Percentiles rank a stretch among this genome's conserved stretches.
These are phyloP conservation scores for Eurytoma californica DNA, from an alignment of 2,888 invertebrate species.

Conservation along the genomic window DNA sequence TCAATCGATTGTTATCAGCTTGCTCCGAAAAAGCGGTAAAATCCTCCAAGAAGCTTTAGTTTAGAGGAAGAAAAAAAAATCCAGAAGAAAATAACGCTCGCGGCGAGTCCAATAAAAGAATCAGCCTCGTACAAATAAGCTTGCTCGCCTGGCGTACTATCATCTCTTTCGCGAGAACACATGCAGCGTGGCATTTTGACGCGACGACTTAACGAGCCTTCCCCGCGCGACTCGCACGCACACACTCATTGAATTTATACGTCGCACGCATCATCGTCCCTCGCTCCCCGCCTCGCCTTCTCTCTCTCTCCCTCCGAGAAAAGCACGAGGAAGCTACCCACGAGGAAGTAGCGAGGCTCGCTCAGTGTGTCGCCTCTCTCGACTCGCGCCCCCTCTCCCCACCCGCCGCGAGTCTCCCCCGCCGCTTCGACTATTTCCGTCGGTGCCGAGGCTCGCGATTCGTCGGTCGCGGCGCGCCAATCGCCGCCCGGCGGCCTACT, in stretches of 20 bases:
- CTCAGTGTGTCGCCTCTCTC: slow-evolving; percentile 39
- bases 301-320: neutral
- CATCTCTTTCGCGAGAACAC: neutral
- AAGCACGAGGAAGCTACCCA: slow-evolving; percentile 28
- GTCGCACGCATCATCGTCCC: slow-evolving; percentile 40
- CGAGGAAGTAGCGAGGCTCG: slow-evolving; percentile 23
- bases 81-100: neutral
- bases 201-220: slow-evolving; percentile 33
- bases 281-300: neutral
- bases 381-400: neutral
- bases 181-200: slow-evolving; percentile 22
- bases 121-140: neutral
- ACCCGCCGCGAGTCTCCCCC: neutral
- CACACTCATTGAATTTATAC: slow-evolving; percentile 28
- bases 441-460: slow-evolving; percentile 55
- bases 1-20: too few species aligned
- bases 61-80: neutral
- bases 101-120: neutral
- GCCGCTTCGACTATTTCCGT: slow-evolving; percentile 68
- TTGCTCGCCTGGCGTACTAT: neutral
- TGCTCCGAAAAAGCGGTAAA: neutral
- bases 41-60: neutral
- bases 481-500: slow-evolving; percentile 51
- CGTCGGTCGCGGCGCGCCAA: slow-evolving; percentile 56
- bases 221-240: neutral